phyloP scores from a whole-genome alignment of 1,140 invertebrate genomes.

The Micrasema minimum region DNA sequence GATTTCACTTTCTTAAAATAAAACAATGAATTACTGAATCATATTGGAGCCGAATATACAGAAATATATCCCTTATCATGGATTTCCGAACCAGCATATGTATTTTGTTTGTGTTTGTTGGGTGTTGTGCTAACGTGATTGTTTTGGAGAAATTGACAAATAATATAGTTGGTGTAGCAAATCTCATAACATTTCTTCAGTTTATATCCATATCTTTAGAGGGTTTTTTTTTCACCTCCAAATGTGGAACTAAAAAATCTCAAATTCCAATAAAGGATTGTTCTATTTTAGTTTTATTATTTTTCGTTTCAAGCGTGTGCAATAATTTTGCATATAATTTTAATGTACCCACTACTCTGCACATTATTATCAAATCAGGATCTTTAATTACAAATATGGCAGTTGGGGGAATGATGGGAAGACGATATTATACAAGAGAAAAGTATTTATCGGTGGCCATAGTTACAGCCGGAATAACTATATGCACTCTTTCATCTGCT shows the following conservation, averaged over 20 bases:
- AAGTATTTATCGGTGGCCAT: conserved; percentile 45
- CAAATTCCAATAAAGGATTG: conserved; percentile 47
- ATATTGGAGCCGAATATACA: too few species aligned
- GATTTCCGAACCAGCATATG: not conserved
- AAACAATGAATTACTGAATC: too few species aligned
- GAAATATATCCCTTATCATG: not conserved
- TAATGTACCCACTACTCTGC: conserved; percentile 46
- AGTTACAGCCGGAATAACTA: conserved; percentile 44
- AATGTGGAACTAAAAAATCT: conserved; percentile 43
- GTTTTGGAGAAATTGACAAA: conserved; percentile 48
- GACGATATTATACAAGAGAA: conserved; percentile 30
- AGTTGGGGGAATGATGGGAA: conserved; percentile 40
- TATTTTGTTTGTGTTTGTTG: conserved; percentile 42
- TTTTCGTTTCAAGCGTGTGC: conserved; percentile 46
- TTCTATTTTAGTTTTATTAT: conserved; percentile 38
- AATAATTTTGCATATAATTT: conserved; percentile 52
- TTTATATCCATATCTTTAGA: conserved; percentile 48
- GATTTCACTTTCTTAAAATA: too few species aligned
- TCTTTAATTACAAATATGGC: conserved; percentile 48
- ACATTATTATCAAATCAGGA: conserved; percentile 52
- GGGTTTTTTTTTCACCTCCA: conserved; percentile 46
- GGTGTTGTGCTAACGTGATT: conserved; percentile 47
- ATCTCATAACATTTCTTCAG: conserved; percentile 49
- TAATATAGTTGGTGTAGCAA: conserved; percentile 42
- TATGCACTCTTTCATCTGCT: conserved; percentile 45